Base-by-base conservation (phyloP, 2,113 vertebrate species). In the Hiodon tergisus region DNA sequence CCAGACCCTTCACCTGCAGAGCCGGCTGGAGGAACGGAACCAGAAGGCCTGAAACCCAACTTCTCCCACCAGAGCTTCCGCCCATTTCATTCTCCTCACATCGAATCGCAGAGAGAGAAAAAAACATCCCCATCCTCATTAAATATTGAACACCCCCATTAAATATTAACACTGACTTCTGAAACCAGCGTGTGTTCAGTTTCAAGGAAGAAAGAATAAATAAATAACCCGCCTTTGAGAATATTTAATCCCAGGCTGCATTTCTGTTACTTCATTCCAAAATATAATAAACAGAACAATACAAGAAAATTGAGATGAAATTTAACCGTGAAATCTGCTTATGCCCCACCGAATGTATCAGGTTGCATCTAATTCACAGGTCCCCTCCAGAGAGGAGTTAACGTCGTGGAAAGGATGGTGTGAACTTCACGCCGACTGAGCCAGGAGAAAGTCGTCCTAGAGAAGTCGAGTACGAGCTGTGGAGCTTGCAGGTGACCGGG, bases 1-100 rank as follows among this genome's bases (percentile, higher is more conserved):
- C 97, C 0, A 93, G 69, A 65, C 93, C 91, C 75, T 84, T 89
- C 0, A 80, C 81, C 57, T 81, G 87, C 75, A 83, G 68, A 0
- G 87, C 82, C 48, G 94, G 93, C 95, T 96, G 71, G 1, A 0
- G 52, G 9, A 6, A 17, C 6, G 53, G 50, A 11, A 10, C 3
- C 11, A 17, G 10, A 63, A 10, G 6, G 65, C 9, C 2, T 7
- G 7, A 31, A 31, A 31, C 31, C 31, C 31, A 31, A 31, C 31
- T 31, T 31, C 31, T 31, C 31, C 31, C 31, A 31, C 31, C 10
- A 10, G 31, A 16, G 69, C 16, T 9, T 11, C 69, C 5, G 54
- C 7, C 6, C 13, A 14, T 5, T 63, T 5, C 16, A n/a, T 10
- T 63, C 9, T 63, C 61, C 16, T 16, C 16, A 63, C 11, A 17